Percentiles rank a stretch among this genome's conserved stretches.
These are phyloP conservation scores for Vannuccia rotundouncinata DNA, from an alignment of 2,888 invertebrate genomes.

Conservation along the genomic window DNA sequence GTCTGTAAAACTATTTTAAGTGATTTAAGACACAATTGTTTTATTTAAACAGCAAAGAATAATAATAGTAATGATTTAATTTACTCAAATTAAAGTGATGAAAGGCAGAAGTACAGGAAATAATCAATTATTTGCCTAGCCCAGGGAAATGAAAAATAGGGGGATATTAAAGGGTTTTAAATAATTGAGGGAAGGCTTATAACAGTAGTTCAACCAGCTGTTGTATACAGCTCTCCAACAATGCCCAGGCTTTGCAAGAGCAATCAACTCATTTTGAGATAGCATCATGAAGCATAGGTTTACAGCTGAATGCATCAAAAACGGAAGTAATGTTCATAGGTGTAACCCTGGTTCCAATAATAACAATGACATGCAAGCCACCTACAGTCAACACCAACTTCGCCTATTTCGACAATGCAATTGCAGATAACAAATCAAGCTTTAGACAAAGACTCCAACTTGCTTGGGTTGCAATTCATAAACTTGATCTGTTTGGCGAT, in stretches of 20 bases:
- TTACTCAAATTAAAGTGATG: too few relatives aligned
- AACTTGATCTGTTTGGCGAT: constrained; percentile 20
- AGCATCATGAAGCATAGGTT: constrained; percentile 17
- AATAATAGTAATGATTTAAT: too few relatives aligned
- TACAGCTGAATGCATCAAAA: constrained; percentile 16
- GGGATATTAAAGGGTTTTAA: too few relatives aligned
- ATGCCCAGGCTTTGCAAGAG: constrained; percentile 1
- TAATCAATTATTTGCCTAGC: too few relatives aligned
- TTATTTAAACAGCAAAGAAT: too few relatives aligned
- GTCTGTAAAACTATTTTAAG: too few relatives aligned
- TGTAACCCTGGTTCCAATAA: neutral
- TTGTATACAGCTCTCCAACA: constrained; percentile 20
- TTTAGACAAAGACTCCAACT: constrained; percentile 14
- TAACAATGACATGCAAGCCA: neutral
- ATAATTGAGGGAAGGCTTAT: too few relatives aligned
- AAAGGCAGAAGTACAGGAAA: too few relatives aligned
- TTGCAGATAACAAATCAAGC: constrained; percentile 19
- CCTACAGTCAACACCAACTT: constrained; percentile 1
- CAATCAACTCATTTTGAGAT: constrained; percentile 13
- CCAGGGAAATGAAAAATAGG: too few relatives aligned
- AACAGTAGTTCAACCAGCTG: too few relatives aligned
- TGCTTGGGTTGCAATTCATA: constrained; percentile 13
- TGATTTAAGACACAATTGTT: too few relatives aligned
- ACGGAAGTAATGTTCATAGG: constrained; percentile 10
- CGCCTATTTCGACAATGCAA: constrained; percentile 6